Evolutionary conservation across 2,797 vertebrate genomes (phyloP).

Genomic region (Lepilemur septentrionalis): DNA sequence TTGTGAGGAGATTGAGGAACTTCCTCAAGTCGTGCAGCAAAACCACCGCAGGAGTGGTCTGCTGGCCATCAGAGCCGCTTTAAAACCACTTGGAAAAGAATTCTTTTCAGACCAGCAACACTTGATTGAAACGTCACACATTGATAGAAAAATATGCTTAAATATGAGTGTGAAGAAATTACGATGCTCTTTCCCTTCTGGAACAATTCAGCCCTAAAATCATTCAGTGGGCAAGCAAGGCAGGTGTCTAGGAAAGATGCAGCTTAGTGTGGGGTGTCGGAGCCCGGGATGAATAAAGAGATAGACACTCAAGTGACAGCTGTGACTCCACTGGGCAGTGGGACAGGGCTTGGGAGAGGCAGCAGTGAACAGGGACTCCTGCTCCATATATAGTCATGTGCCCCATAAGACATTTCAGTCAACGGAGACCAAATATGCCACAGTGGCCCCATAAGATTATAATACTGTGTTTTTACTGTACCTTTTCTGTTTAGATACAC

Average conservation of each 20-base stretch:
- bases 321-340: background rate
- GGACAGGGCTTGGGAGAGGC: background rate
- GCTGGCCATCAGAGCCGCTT: background rate
- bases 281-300: rapidly evolving
- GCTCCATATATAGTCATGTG: background rate
- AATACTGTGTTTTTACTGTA: background rate
- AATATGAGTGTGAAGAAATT: background rate
- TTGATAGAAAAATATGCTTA: background rate
- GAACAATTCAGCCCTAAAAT: background rate
- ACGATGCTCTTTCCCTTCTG: background rate
- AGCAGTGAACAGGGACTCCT: background rate
- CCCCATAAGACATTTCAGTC: background rate
- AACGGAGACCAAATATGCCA: background rate
- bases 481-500: background rate
- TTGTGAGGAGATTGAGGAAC: background rate
- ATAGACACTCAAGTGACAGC: too few species aligned
- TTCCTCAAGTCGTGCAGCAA: background rate
- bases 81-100: background rate
- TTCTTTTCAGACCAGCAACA: background rate
- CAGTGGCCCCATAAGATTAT: background rate
- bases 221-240: background rate
- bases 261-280: rapidly evolving
- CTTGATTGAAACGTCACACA: background rate
- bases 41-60: background rate
- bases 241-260: background rate